Base-by-base conservation (phyloP, 2,888 invertebrate species). In the Aricia artaxerxes region DNA sequence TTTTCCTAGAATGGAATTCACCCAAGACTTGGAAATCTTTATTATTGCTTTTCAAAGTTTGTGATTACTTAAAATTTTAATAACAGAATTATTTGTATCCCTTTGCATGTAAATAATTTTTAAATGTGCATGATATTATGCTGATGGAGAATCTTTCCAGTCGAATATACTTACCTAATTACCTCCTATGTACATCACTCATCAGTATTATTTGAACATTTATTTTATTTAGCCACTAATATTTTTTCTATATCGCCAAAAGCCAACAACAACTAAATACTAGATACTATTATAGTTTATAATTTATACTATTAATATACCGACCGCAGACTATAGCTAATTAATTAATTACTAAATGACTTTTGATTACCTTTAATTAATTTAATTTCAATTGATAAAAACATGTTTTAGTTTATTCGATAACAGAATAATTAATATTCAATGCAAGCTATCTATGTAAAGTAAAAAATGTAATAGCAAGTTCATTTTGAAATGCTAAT, bases 401-500 rank as follows among this genome's bases (percentile, higher is more conserved):
- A 69, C 69, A 16, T 38, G 69, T 69, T 69, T 69, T 13, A 35
- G 69, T 69, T 13, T 35, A 35, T 13, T 69, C 4, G 69, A 69
- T 69, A 69, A 35, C 5, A 35, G 35, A 69, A 38, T 69, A 35
- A 38, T 69, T 35, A 69, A 38, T 13, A 69, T 35, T 13, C 69
- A 69, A 69, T 69, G 35, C 69, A 38, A 69, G 69, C 69, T 69
- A 69, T 69, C 69, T 69, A 69, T 69, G 69, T 69, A 69, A 38
- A 69, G 35, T 69, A 13, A 35, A 38, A 69, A 69, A 38, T 69
- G 5, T 24, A 35, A 35, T 9, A 69, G 69, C 31, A 35, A 7
- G 69, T 69, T 16, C 35, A 69, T 13, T 24, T 38, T 69, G 9
- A 4, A 38, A 69, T 35, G 35, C 4, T 69, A 16, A 16, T 69